A percentile compares a stretch with the other conserved stretches of the same genome.
Evolutionary conservation across 2,888 invertebrate species (phyloP).

Genomic region (Balanococcus diminutus): DNA sequence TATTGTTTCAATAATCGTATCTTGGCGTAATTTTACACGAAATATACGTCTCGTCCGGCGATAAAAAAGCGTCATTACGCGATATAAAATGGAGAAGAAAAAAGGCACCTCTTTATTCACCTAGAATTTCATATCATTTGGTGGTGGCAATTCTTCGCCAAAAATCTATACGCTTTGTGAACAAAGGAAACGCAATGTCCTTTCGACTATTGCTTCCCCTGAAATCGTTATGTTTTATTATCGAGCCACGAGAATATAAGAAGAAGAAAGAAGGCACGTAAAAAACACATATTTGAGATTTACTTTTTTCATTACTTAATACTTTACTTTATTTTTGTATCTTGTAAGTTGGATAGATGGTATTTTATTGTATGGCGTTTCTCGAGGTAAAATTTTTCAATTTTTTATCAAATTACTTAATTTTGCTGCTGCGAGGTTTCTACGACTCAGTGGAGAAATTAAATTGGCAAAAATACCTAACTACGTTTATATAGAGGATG

Average conservation of each 20-base stretch:
- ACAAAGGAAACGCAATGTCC: slow-evolving; percentile 19
- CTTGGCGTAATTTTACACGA: not conserved
- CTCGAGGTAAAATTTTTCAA: too few species aligned
- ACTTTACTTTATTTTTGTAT: not conserved
- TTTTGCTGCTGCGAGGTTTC: too few species aligned
- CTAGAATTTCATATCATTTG: not conserved
- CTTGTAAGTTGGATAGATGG: not conserved
- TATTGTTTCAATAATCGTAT: slow-evolving; percentile 1
- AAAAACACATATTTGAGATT: slow-evolving; percentile 16
- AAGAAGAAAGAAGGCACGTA: not conserved
- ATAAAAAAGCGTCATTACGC: slow-evolving; percentile 7
- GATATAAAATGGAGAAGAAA: not conserved
- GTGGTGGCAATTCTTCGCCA: not conserved
- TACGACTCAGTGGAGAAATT: too few species aligned
- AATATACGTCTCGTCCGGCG: not conserved
- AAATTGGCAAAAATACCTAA: too few species aligned
- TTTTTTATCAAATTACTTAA: too few species aligned
- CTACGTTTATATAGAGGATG: too few species aligned
- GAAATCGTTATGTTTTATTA: slow-evolving; percentile 4
- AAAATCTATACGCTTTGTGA: not conserved
- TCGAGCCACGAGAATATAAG: not conserved
- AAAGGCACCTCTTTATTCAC: not conserved
- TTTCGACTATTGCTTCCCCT: slow-evolving; percentile 17
- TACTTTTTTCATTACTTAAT: slow-evolving; percentile 29
- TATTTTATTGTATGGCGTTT: not conserved